Evolutionary conservation across 2,113 vertebrate genomes (phyloP), one percentile per base, ranked within the genome.

Genomic region (Pelmatolapia mariae): DNA sequence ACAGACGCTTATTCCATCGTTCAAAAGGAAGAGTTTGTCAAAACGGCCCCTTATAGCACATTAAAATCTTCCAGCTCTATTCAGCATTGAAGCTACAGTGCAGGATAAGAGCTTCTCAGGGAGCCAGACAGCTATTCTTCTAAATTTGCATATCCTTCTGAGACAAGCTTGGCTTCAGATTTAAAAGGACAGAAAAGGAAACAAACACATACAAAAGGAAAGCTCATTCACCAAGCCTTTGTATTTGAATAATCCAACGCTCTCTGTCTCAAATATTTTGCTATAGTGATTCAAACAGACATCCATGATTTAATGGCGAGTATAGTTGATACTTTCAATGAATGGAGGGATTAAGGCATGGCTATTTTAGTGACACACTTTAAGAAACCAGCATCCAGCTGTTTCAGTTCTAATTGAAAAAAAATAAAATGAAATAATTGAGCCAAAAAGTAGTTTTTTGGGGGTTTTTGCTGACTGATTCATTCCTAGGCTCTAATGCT

Each of bases 191-290:
- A 86, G 86, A 93, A 93, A 93, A 91, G 87, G 91, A 94, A 95
- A 95, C 93, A 95, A 92, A 94, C 91, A 87, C 80, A 83, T 83
- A 93, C 91, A 94, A 91, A 93, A 89, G 87, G 81, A 89, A 92
- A 94, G 93, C 90, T 94, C 84, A 90, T 94, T 95, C 92, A 92
- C 85, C 56, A 73, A 84, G 89, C 89, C 82, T 94, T 92, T 92
- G 82, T 91, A 94, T 96, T 95, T 93, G 87, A 95, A 95, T 96
- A 96, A 96, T 96, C 95, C 93, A 84, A 93, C 78, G 80, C 85
- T 88, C 86, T 92, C 63, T 31, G 24, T 88, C 88, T 89, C 84
- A 92, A 93, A 90, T 81, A 89, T 89, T 92, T 91, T 85, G 80
- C 86, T 31, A 36, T 73, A 81, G 59, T 81, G 71, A 76, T 45